These are phyloP conservation scores for Diploscapter pachys DNA, from an alignment of 1,140 invertebrate species.

Conservation along the genomic window DNA sequence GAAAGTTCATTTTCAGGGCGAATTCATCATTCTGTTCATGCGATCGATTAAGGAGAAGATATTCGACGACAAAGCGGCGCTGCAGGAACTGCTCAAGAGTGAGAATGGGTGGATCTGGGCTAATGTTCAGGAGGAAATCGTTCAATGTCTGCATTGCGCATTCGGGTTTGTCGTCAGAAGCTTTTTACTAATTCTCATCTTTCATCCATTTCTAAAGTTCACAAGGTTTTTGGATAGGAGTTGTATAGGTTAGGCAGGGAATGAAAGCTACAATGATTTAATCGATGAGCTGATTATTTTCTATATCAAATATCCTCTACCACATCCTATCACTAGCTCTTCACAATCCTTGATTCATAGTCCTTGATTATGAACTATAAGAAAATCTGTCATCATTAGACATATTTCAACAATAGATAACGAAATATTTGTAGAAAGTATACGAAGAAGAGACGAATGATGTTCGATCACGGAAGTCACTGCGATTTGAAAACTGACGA, in stretches of 20 bases:
- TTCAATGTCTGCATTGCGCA: constrained; percentile 11
- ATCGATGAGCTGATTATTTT: background rate
- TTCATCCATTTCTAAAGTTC: no score
- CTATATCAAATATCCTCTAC: no score
- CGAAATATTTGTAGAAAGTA: constrained; percentile 14
- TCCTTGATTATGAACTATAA: background rate
- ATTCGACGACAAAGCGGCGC: background rate
- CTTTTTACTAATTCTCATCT: constrained; percentile 7
- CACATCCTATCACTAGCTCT: no score
- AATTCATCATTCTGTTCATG: constrained; percentile 11
- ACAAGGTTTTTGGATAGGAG: no score
- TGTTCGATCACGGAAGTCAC: constrained; percentile 20
- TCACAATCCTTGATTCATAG: background rate
- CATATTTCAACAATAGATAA: constrained; percentile 6
- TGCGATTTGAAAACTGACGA: constrained; percentile 1
- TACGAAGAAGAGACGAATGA: constrained; percentile 11
- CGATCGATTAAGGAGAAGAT: background rate
- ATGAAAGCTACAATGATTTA: background rate
- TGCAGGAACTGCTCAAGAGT: background rate
- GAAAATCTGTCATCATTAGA: constrained; percentile 3
- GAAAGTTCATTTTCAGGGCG: background rate
- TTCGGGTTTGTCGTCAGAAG: constrained; percentile 8
- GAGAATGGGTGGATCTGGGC: constrained; percentile 11
- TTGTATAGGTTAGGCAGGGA: background rate
- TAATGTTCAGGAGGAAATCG: constrained; percentile 24